These are phyloP conservation scores for Oscheius sp. DNA, from an alignment of 2,888 invertebrate genomes.

Conservation along the genomic window DNA sequence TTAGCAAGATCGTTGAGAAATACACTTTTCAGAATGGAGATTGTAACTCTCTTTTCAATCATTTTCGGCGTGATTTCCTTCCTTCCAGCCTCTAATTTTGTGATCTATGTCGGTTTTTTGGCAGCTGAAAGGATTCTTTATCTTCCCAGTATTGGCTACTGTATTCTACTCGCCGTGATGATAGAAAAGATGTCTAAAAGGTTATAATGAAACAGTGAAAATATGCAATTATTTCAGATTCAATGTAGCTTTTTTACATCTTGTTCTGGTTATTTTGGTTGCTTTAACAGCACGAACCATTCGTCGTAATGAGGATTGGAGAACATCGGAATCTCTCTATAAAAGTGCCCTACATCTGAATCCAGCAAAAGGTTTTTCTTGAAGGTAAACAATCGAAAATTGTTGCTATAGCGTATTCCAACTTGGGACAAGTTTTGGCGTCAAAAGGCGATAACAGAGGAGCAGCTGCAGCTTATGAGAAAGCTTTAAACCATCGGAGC, in stretches of 20 bases:
- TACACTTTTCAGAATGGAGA: not conserved
- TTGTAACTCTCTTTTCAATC: not conserved
- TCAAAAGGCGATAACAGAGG: conserved; percentile 85
- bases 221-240: not conserved
- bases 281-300: conserved; percentile 35
- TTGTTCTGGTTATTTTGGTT: not conserved
- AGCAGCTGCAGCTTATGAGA: conserved; percentile 89
- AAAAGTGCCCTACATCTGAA: conserved; percentile 88
- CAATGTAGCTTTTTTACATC: conserved; percentile 4
- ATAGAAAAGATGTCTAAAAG: not conserved
- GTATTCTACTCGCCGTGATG: conserved; percentile 79
- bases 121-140: conserved; percentile 94
- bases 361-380: conserved; percentile 88
- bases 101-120: conserved; percentile 97
- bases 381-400: not conserved
- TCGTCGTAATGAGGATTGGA: conserved; percentile 50
- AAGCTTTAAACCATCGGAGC: conserved; percentile 88
- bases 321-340: conserved; percentile 76
- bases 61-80: conserved; percentile 87
- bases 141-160: conserved; percentile 93
- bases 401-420: conserved; percentile 77
- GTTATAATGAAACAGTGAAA: too few relatives aligned
- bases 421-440: conserved; percentile 92
- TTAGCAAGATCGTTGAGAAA: too few relatives aligned
- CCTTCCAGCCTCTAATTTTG: conserved; percentile 91